phyloP scores from a whole-genome alignment of 2,888 invertebrate species.

The Margaritifera margaritifera region DNA sequence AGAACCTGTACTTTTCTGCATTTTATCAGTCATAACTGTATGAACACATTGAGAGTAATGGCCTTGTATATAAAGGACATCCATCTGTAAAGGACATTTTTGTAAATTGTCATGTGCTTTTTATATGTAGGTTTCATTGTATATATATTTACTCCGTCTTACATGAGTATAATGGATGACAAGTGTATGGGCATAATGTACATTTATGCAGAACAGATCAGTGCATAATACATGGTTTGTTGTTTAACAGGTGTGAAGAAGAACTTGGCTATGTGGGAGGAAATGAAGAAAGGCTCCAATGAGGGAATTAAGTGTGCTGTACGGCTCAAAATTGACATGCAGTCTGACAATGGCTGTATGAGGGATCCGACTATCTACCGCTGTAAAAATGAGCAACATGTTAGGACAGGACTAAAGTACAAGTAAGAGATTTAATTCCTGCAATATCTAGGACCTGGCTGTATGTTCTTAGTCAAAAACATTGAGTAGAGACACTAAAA shows the following conservation, averaged over 20 bases:
- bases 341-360: slow-evolving; percentile 95
- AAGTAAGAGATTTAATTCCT: slow-evolving; percentile 78
- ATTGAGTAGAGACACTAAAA: no score
- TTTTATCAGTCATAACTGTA: no score
- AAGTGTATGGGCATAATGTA: no score
- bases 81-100: no score
- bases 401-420: slow-evolving; percentile 93
- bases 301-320: slow-evolving; percentile 92
- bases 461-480: not conserved
- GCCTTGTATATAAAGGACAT: no score
- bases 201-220: no score
- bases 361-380: slow-evolving; percentile 98
- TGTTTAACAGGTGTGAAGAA: slow-evolving; percentile 81
- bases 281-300: slow-evolving; percentile 90
- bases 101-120: no score
- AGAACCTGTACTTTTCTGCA: no score
- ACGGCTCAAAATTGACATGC: slow-evolving; percentile 97
- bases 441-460: not conserved
- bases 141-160: no score
- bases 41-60: no score
- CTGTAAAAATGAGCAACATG: slow-evolving; percentile 96
- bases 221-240: not conserved
- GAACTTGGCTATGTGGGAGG: slow-evolving; percentile 92
- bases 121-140: no score
- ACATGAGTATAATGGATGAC: no score